A percentile compares a stretch with the other conserved stretches of the same genome.
Conservation (phyloP, 2,888 invertebrate species). For the Periphyllus acericola region DNA sequence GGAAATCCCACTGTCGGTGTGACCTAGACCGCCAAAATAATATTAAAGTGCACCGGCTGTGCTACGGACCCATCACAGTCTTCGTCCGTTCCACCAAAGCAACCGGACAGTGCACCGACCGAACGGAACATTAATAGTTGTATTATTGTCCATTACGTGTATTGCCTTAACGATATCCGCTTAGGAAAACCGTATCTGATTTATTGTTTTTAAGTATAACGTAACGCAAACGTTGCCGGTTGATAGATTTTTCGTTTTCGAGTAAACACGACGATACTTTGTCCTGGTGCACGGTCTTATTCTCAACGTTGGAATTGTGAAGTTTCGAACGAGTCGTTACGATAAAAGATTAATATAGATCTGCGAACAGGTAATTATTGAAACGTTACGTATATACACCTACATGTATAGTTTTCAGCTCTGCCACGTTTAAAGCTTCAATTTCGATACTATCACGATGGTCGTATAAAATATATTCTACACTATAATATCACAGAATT, state of each 20-base stretch:
- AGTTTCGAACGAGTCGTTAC: not conserved
- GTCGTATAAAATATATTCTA: too few relatives aligned
- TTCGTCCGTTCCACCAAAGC: not conserved
- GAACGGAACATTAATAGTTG: not conserved
- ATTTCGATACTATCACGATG: too few relatives aligned
- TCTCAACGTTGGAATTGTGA: not conserved
- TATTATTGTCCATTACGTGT: too few relatives aligned
- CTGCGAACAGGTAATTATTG: too few relatives aligned
- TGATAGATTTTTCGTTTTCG: not conserved
- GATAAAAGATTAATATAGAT: too few relatives aligned
- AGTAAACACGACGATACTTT: not conserved
- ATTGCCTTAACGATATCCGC: not conserved
- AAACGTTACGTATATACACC: too few relatives aligned
- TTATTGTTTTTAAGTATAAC: not conserved
- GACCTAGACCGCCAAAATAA: constrained; percentile 33
- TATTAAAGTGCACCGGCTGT: not conserved
- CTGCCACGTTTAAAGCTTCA: too few relatives aligned
- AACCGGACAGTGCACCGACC: not conserved
- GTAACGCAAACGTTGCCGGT: too few relatives aligned
- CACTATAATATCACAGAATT: too few relatives aligned
- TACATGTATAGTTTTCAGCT: too few relatives aligned
- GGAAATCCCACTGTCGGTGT: not conserved
- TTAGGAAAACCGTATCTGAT: not conserved
- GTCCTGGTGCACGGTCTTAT: not conserved
- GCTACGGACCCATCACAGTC: not conserved